Evolutionary conservation across 2,888 invertebrate species (phyloP).

Genomic region (Gastrophysa polygoni): DNA sequence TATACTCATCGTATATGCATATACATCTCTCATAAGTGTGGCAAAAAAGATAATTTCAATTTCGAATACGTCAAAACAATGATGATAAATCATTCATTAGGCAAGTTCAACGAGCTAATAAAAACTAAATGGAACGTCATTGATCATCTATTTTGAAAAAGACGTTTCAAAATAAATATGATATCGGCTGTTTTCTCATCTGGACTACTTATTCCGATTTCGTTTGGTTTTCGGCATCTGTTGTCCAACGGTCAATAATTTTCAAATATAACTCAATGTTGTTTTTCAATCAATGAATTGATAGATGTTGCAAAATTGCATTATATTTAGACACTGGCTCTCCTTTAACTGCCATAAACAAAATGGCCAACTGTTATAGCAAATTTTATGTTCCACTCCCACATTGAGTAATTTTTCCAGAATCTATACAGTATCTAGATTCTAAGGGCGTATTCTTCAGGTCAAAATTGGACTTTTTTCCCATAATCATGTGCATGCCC

Average conservation of each 20-base stretch:
- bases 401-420: no score
- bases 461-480: no score
- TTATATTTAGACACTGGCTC: background rate
- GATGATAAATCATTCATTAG: conserved; percentile 13
- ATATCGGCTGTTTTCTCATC: background rate
- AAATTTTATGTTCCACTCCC: no score
- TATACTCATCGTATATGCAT: no score
- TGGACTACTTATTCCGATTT: background rate
- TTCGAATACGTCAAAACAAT: background rate
- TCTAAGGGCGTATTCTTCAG: no score
- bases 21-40: no score
- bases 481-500: no score
- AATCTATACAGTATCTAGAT: no score
- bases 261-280: background rate
- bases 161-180: background rate
- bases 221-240: background rate
- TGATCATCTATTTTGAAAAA: conserved; percentile 11
- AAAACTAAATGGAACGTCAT: conserved; percentile 1
- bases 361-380: no score
- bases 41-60: background rate
- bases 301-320: background rate
- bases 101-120: conserved; percentile 12
- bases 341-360: no score
- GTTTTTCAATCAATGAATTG: background rate
- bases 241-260: background rate